These are phyloP conservation scores for Lithophane leautieri DNA, from an alignment of 2,888 invertebrate species.

Conservation along the genomic window DNA sequence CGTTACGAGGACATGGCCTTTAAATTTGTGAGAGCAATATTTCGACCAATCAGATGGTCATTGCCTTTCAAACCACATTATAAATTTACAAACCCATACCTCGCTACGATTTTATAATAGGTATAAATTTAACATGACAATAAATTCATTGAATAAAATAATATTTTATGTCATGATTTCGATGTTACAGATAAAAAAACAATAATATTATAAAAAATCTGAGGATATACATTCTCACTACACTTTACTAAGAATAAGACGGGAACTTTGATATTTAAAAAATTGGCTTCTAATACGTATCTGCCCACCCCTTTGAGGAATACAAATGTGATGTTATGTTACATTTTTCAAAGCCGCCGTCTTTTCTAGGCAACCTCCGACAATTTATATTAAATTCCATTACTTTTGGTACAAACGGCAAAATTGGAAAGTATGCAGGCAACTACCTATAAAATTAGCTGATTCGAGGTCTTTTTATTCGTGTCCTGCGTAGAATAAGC, in stretches of 20 bases:
- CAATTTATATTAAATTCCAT: constrained; percentile 36
- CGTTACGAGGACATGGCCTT: neutral
- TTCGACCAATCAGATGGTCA: neutral
- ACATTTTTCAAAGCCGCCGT: constrained; percentile 6
- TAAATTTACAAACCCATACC: neutral
- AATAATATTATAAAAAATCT: constrained; percentile 23
- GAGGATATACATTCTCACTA: constrained; percentile 61
- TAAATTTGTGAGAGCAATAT: neutral
- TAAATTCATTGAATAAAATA: constrained; percentile 24
- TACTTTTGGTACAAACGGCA: constrained; percentile 40
- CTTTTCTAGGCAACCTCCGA: neutral
- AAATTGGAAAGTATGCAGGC: constrained; percentile 23
- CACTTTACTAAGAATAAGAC: constrained; percentile 27
- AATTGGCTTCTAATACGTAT: neutral
- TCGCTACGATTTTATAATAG: constrained; percentile 6
- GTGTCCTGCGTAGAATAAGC: neutral
- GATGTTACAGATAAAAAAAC: constrained; percentile 2
- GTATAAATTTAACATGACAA: constrained; percentile 26
- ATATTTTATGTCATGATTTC: constrained; percentile 30
- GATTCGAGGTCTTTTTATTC: neutral
- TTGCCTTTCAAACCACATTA: neutral
- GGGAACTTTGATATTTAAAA: constrained; percentile 5
- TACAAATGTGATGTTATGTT: no score
- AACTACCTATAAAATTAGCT: neutral
- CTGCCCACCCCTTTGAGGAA: neutral